These are phyloP conservation scores for Engraulis encrasicolus DNA, from an alignment of 2,113 vertebrate genomes.

Conservation along the genomic window DNA sequence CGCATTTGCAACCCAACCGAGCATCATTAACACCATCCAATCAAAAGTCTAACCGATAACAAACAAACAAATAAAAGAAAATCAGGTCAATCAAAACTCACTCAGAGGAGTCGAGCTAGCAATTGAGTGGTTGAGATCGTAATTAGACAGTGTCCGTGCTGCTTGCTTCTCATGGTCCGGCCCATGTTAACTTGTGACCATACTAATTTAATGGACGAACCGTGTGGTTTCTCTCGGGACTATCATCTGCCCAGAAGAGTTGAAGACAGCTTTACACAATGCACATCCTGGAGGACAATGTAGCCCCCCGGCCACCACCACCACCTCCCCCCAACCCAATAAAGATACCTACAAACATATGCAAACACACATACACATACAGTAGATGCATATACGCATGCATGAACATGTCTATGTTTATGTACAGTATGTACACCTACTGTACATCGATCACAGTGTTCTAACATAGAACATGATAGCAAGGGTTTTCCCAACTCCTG, in stretches of 20 bases:
- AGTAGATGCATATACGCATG: too few species aligned
- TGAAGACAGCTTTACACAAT: background rate
- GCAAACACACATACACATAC: background rate
- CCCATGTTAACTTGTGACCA: slow-evolving; percentile 17
- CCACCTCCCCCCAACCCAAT: background rate
- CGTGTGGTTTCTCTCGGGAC: background rate
- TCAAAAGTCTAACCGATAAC: background rate
- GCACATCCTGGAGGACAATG: background rate
- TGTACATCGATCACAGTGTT: too few species aligned
- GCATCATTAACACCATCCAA: slow-evolving; percentile 16
- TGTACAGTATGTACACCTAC: too few species aligned
- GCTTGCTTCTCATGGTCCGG: slow-evolving; percentile 48
- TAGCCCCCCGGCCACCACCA: background rate
- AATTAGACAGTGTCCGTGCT: slow-evolving; percentile 30
- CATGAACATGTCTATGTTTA: too few species aligned
- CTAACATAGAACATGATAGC: too few species aligned
- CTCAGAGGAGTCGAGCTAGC: background rate
- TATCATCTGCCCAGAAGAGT: background rate
- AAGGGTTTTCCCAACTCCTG: too few species aligned
- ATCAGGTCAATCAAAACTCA: background rate
- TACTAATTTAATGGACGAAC: slow-evolving; percentile 9
- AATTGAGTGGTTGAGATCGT: slow-evolving; percentile 7
- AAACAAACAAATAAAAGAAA: too few species aligned
- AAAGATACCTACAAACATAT: background rate
- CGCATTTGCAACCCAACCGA: background rate